Percentiles rank a stretch among this genome's conserved stretches.
Conservation (phyloP, 2,113 vertebrate genomes). For the Anolis sagrei region DNA sequence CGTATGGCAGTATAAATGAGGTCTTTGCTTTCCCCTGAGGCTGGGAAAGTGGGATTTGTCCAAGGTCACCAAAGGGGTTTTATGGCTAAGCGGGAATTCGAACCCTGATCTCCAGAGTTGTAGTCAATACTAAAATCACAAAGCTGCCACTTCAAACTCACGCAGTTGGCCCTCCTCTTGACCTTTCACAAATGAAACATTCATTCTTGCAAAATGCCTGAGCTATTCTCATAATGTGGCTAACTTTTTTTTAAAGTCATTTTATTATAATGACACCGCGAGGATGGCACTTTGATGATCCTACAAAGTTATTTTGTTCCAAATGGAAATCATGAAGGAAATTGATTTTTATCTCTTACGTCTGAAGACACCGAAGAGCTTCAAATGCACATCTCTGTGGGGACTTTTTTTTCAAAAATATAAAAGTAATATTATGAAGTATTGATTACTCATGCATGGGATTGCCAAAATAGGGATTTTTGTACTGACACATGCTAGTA, state of each 20-base stretch:
- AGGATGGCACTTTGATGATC: background rate
- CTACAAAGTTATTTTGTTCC: slow-evolving; percentile 16
- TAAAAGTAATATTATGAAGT: slow-evolving; percentile 58
- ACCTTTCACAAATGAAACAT: background rate
- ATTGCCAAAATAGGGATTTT: slow-evolving; percentile 57
- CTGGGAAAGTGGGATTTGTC: too few species aligned
- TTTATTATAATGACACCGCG: slow-evolving; percentile 10
- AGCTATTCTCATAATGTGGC: background rate
- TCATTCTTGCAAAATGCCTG: background rate
- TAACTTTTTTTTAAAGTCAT: background rate
- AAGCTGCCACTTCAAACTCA: background rate
- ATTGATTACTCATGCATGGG: slow-evolving; percentile 62
- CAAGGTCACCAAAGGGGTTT: too few species aligned
- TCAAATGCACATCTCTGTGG: slow-evolving; percentile 25
- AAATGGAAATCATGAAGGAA: slow-evolving; percentile 4
- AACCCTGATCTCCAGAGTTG: too few species aligned
- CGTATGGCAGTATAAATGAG: too few species aligned
- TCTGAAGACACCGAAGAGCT: slow-evolving; percentile 36
- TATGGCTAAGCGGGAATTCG: too few species aligned
- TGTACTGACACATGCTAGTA: slow-evolving; percentile 44
- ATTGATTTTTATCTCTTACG: slow-evolving; percentile 10
- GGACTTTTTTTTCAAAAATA: background rate
- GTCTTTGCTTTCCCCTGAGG: too few species aligned
- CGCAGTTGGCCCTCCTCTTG: background rate
- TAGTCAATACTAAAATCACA: too few species aligned